A percentile compares a stretch with the other conserved stretches of the same genome.
Evolutionary conservation across 1,140 invertebrate species (phyloP).

Genomic region (Portunus trituberculatus): DNA sequence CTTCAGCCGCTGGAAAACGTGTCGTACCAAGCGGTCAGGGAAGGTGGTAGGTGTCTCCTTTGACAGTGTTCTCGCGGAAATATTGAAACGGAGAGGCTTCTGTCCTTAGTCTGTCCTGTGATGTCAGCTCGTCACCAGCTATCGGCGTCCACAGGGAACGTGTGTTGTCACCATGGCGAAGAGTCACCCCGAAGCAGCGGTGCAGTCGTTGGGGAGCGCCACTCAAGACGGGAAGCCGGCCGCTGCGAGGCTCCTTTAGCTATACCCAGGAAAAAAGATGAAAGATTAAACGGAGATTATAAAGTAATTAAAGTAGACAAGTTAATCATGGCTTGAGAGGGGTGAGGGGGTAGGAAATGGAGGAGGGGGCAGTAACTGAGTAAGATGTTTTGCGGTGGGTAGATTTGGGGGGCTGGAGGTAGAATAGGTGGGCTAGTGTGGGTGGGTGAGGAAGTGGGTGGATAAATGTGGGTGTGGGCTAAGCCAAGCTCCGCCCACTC

Average conservation of each 20-base stretch:
- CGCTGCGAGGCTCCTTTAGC: not conserved
- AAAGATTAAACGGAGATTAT: slow-evolving; percentile 23
- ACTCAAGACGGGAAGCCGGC: not conserved
- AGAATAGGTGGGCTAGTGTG: not conserved
- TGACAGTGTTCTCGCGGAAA: not conserved
- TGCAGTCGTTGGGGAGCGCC: not conserved
- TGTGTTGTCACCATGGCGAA: not conserved
- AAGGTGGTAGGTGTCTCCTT: not conserved
- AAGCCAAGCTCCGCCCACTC: slow-evolving; percentile 31
- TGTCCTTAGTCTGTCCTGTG: not conserved
- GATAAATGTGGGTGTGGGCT: slow-evolving; percentile 22
- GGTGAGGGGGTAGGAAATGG: not conserved
- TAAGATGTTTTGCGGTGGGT: not conserved
- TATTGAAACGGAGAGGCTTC: not conserved
- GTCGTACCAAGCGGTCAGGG: not conserved
- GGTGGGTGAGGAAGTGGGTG: slow-evolving; percentile 7
- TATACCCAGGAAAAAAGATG: not conserved
- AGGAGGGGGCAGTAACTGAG: not conserved
- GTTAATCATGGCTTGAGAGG: slow-evolving; percentile 1
- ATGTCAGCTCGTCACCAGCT: not conserved
- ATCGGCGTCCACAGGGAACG: not conserved
- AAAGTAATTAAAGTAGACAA: slow-evolving; percentile 35
- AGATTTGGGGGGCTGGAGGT: not conserved
- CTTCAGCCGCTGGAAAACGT: slow-evolving; percentile 39
- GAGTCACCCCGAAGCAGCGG: not conserved